Conservation (phyloP, 2,888 invertebrate species). For the Drosophila silvestris region DNA sequence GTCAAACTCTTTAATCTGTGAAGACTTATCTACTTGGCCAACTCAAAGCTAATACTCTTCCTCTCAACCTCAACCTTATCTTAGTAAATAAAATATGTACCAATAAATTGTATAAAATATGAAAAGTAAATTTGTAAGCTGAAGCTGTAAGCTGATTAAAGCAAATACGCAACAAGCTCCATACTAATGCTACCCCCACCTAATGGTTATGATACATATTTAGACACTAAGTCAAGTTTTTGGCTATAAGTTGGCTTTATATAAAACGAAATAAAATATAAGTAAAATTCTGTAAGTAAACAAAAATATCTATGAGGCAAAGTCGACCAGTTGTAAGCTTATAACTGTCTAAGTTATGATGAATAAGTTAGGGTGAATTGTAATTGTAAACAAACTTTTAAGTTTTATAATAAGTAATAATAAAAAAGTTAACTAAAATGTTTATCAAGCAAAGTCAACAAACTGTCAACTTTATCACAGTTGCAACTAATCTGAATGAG, state of each 20-base stretch:
- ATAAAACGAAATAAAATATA: neutral
- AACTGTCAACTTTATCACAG: neutral
- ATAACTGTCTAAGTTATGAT: neutral
- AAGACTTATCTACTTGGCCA: too few relatives aligned
- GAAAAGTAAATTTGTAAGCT: too few relatives aligned
- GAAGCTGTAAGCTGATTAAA: too few relatives aligned
- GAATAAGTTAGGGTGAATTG: neutral
- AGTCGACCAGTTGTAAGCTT: neutral
- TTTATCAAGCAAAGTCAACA: neutral
- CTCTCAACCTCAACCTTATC: too few relatives aligned
- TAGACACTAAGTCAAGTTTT: neutral
- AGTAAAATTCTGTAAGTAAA: neutral
- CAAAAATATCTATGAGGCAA: neutral
- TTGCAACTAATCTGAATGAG: slow-evolving; percentile 26
- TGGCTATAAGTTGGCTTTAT: neutral
- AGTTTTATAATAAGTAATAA: neutral
- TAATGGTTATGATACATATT: too few relatives aligned
- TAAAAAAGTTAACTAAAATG: neutral
- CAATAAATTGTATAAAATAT: too few relatives aligned
- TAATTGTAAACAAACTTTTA: neutral
- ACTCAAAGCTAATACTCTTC: too few relatives aligned
- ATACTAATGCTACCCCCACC: too few relatives aligned
- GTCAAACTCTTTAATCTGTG: too few relatives aligned
- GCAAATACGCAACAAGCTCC: too few relatives aligned
- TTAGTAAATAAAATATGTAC: too few relatives aligned